Percentiles rank a stretch among this genome's conserved stretches.
These are phyloP conservation scores for Mustela lutreola DNA, from an alignment of 2,113 vertebrate species.

Conservation along the genomic window DNA sequence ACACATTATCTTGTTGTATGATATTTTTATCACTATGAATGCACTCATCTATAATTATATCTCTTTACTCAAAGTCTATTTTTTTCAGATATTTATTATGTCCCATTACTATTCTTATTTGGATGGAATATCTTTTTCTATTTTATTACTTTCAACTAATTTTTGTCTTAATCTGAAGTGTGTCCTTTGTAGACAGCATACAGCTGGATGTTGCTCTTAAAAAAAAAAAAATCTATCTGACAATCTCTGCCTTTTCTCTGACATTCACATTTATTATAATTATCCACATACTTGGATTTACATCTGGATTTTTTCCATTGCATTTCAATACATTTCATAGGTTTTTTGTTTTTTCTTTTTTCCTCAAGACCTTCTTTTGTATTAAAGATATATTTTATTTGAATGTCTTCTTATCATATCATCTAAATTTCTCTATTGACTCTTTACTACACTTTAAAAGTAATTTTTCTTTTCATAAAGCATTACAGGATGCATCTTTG, in stretches of 20 bases:
- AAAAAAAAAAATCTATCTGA: neutral
- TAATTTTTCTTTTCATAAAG: neutral
- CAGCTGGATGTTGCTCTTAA: neutral
- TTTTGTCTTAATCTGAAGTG: neutral
- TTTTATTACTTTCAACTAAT: neutral
- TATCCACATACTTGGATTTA: neutral
- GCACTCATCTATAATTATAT: neutral
- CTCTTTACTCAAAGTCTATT: constrained; percentile 14
- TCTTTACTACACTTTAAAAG: neutral
- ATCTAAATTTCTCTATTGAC: neutral
- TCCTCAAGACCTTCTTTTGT: neutral
- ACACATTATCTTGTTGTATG: neutral
- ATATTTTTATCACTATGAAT: neutral
- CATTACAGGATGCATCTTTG: neutral
- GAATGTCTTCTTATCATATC: neutral
- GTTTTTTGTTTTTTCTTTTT: neutral
- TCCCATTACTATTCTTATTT: neutral
- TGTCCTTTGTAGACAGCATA: neutral
- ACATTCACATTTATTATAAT: neutral
- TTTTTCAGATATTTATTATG: neutral
- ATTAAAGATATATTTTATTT: neutral
- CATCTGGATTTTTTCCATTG: neutral
- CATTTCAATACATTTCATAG: neutral
- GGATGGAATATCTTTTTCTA: neutral
- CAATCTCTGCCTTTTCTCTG: neutral